A percentile compares a stretch with the other conserved stretches of the same genome.
Conservation (phyloP, 35 echinoderm and acorn worm species). For the Acanthaster planci region DNA sequence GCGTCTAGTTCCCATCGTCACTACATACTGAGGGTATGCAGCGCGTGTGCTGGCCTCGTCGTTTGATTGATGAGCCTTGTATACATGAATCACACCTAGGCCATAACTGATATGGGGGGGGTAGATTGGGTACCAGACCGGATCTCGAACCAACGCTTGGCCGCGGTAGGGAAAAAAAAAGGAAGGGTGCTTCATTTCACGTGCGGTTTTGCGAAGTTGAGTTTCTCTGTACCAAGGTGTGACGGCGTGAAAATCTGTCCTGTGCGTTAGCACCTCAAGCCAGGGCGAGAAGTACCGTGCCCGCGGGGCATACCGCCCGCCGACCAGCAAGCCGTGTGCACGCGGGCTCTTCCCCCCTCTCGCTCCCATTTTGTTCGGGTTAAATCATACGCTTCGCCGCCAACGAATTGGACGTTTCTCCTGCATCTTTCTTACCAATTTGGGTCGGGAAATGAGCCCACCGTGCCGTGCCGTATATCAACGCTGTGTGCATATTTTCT, state of each 20-base stretch:
- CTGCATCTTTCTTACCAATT: slow-evolving; percentile 2
- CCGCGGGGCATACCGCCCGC: slow-evolving; percentile 10
- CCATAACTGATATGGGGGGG: slow-evolving; percentile 9
- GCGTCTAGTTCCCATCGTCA: no score
- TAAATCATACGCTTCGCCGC: slow-evolving; percentile 17
- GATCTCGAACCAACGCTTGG: no score
- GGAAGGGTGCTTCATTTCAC: not conserved
- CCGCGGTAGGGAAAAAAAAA: no score
- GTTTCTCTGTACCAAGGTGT: slow-evolving; percentile 2
- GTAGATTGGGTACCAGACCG: not conserved
- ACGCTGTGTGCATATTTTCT: not conserved
- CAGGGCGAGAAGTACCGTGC: not conserved
- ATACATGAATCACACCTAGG: not conserved
- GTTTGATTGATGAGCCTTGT: no score
- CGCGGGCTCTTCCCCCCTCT: not conserved
- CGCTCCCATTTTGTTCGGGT: not conserved
- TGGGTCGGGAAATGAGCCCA: slow-evolving; percentile 13
- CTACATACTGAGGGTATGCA: no score
- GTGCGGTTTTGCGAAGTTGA: not conserved
- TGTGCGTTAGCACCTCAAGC: slow-evolving; percentile 12
- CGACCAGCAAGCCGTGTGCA: slow-evolving; percentile 4
- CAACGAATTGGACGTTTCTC: slow-evolving; percentile 25
- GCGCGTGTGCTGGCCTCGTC: no score
- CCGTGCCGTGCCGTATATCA: slow-evolving; percentile 3
- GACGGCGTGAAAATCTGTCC: slow-evolving; percentile 16